A percentile compares a stretch with the other conserved stretches of the same genome.
Evolutionary conservation across 2,113 vertebrate genomes (phyloP).

Genomic region (Gila orcuttii): DNA sequence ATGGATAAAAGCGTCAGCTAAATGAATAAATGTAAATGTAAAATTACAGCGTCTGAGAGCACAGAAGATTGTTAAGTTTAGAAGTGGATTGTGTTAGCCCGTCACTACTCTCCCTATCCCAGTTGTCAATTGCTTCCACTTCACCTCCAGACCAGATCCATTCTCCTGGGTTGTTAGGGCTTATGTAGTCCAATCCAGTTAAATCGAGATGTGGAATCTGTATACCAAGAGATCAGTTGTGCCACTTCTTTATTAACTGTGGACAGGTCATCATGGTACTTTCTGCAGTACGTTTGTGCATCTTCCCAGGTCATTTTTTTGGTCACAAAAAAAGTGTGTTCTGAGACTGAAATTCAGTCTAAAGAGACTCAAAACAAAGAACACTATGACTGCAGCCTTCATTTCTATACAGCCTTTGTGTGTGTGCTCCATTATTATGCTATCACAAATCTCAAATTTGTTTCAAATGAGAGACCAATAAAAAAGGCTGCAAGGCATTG

Average conservation of each 20-base stretch:
- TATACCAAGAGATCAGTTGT: background rate
- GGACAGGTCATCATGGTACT: background rate
- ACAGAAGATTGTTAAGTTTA: background rate
- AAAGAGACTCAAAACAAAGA: background rate
- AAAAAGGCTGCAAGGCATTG: background rate
- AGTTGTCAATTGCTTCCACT: background rate
- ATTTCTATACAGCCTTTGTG: background rate
- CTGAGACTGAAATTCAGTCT: background rate
- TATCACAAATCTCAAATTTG: background rate
- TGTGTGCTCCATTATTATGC: background rate
- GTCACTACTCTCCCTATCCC: background rate
- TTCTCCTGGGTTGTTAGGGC: background rate
- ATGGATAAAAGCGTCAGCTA: too few relatives aligned
- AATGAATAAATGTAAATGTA: too few relatives aligned
- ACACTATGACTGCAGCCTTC: background rate
- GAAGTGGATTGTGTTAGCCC: background rate
- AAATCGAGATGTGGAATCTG: background rate
- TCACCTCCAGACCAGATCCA: slow-evolving; percentile 43
- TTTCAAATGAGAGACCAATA: background rate
- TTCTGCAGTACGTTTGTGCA: slow-evolving; percentile 14
- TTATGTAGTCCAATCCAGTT: background rate
- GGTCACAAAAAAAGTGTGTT: background rate
- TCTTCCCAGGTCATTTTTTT: background rate
- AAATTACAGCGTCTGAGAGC: background rate
- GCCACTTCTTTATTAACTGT: slow-evolving; percentile 12